Conservation (phyloP, 2,797 vertebrate genomes). For the Catharus ustulatus region DNA sequence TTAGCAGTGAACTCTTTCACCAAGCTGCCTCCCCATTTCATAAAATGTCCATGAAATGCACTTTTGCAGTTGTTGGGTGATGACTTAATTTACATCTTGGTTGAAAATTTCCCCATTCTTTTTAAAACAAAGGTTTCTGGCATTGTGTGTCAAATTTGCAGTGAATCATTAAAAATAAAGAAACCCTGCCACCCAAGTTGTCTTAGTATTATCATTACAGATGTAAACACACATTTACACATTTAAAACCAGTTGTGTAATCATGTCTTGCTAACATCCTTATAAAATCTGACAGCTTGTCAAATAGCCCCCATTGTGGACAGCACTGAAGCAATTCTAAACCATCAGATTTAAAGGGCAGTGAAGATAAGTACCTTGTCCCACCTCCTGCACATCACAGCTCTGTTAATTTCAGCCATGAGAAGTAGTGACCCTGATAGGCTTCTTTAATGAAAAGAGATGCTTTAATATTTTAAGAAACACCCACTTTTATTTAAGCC, state of each 20-base stretch:
- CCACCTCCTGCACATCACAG: neutral
- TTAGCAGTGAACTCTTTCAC: neutral
- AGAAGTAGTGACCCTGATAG: neutral
- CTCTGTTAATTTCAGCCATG: neutral
- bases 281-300: neutral
- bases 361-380: neutral
- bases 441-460: neutral
- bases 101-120: neutral
- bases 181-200: neutral
- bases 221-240: neutral
- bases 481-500: neutral
- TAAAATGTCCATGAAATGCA: neutral
- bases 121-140: neutral
- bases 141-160: neutral
- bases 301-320: neutral
- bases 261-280: neutral
- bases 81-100: neutral
- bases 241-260: neutral
- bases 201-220: neutral
- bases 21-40: neutral
- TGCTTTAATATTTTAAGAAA: neutral
- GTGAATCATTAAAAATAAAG: neutral
- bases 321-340: neutral
- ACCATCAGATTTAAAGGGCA: neutral
- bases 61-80: neutral